phyloP scores from a whole-genome alignment of 2,888 invertebrate genomes.

The Ptychoptera albimana region DNA sequence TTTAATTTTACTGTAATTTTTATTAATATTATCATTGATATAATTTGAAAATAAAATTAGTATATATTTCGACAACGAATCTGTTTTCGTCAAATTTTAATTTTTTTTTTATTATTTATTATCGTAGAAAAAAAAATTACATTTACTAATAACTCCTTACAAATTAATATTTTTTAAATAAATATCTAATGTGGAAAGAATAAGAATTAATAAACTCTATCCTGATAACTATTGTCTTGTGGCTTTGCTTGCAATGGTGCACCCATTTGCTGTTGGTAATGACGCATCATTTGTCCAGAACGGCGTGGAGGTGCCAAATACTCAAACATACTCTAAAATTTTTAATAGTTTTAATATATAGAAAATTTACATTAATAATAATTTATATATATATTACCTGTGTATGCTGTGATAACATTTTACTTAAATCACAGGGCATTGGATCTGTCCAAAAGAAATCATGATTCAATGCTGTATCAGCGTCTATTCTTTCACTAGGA shows the following conservation, averaged over 20 bases:
- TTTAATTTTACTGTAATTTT: too few relatives aligned
- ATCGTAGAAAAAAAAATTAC: too few relatives aligned
- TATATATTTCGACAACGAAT: too few relatives aligned
- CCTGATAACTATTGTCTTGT: constrained; percentile 71
- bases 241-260: constrained; percentile 35
- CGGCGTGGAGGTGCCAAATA: constrained; percentile 66
- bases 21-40: too few relatives aligned
- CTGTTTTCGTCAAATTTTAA: too few relatives aligned
- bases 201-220: constrained; percentile 56
- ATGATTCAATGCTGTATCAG: constrained; percentile 88
- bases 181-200: not conserved
- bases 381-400: constrained; percentile 22
- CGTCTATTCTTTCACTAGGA: constrained; percentile 67
- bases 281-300: constrained; percentile 48
- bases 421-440: constrained; percentile 78
- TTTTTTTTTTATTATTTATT: too few relatives aligned
- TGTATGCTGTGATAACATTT: constrained; percentile 82
- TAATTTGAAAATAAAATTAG: too few relatives aligned
- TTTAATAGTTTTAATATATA: constrained; percentile 15
- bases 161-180: too few relatives aligned
- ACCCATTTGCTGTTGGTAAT: constrained; percentile 44
- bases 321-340: constrained; percentile 64
- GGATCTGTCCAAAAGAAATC: constrained; percentile 99
- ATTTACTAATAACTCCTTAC: too few relatives aligned
- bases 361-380: not conserved